Evolutionary conservation across 2,888 invertebrate genomes (phyloP).

Genomic region (Oasisia sp.): DNA sequence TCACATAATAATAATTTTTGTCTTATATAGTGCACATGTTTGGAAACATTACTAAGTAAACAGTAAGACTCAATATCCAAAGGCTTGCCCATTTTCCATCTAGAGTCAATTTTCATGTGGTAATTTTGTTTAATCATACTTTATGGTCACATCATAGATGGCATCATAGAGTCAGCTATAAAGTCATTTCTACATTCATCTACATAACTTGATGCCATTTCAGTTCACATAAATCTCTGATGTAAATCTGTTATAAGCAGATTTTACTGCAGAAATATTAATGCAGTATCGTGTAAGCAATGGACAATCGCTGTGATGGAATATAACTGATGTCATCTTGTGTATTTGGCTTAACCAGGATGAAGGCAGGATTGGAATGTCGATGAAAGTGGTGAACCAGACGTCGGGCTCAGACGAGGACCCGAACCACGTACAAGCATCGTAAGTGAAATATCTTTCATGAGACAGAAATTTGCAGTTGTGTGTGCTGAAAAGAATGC

Average conservation of each 20-base stretch:
- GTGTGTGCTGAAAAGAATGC: background rate
- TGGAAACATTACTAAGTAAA: too few relatives aligned
- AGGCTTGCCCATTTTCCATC: too few relatives aligned
- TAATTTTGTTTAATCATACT: too few relatives aligned
- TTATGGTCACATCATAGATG: too few relatives aligned
- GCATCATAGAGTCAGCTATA: background rate
- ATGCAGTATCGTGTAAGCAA: background rate
- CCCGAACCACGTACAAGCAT: constrained; percentile 56
- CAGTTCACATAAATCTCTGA: background rate
- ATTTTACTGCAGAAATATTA: background rate
- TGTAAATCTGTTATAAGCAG: background rate
- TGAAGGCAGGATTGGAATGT: constrained; percentile 56
- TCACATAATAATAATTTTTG: too few relatives aligned
- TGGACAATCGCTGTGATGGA: background rate
- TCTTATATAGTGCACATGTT: too few relatives aligned
- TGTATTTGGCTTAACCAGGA: constrained; percentile 44
- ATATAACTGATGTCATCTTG: background rate
- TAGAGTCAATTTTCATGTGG: too few relatives aligned
- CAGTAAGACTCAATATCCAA: too few relatives aligned
- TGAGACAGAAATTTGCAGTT: background rate
- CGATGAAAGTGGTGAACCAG: constrained; percentile 62
- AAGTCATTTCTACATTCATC: too few relatives aligned
- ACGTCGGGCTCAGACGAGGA: constrained; percentile 59
- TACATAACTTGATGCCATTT: background rate
- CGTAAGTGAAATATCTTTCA: constrained; percentile 43